Conservation (phyloP, 2,888 invertebrate genomes). For the Athripsodes cinereus region DNA sequence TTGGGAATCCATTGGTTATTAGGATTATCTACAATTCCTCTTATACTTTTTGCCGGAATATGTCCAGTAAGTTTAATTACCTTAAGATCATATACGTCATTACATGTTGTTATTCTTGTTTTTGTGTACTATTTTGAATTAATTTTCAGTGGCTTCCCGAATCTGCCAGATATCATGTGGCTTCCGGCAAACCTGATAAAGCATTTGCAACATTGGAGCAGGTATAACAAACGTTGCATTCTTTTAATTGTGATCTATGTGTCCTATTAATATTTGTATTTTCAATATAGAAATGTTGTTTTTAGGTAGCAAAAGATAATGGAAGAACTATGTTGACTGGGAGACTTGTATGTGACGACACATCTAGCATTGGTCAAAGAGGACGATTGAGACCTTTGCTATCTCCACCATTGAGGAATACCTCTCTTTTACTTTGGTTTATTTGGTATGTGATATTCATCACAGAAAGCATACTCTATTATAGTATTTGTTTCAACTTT, state of each 20-base stretch:
- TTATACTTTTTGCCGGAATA: conserved; percentile 74
- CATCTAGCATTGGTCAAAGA: conserved; percentile 55
- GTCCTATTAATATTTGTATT: neutral
- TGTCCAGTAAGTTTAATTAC: conserved; percentile 59
- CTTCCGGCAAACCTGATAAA: conserved; percentile 79
- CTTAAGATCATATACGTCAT: neutral
- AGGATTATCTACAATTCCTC: conserved; percentile 84
- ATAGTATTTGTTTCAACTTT: too few species aligned
- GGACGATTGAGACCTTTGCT: conserved; percentile 67
- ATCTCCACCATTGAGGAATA: conserved; percentile 72
- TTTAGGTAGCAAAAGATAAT: conserved; percentile 76
- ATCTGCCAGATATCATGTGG: conserved; percentile 83
- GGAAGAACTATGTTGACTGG: conserved; percentile 84
- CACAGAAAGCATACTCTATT: too few species aligned
- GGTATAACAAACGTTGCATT: conserved; percentile 34
- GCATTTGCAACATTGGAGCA: conserved; percentile 79
- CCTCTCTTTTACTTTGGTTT: conserved; percentile 85
- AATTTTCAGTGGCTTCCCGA: conserved; percentile 84
- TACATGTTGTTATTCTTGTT: neutral
- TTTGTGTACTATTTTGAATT: neutral
- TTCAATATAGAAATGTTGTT: conserved; percentile 21
- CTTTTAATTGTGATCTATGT: neutral
- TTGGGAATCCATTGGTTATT: conserved; percentile 89
- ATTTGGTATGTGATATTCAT: conserved; percentile 63
- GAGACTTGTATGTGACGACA: conserved; percentile 72